These are phyloP conservation scores for Plectus sambesii DNA, from an alignment of 1,140 invertebrate species.

Conservation along the genomic window DNA sequence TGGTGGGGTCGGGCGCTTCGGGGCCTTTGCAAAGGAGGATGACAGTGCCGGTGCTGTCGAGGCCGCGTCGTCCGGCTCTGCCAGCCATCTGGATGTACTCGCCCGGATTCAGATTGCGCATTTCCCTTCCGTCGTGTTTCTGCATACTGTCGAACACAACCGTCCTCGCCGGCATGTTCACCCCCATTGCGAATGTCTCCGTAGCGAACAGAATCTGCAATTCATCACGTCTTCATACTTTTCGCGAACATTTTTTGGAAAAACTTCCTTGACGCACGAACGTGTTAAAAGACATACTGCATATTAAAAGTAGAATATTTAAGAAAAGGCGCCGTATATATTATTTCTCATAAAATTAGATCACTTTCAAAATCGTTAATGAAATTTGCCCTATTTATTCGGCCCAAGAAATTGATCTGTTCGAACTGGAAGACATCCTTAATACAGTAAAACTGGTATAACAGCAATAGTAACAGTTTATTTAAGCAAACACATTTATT, in stretches of 20 bases:
- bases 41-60: slow-evolving; percentile 82
- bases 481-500: no score
- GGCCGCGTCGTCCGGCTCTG: slow-evolving; percentile 77
- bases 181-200: slow-evolving; percentile 97
- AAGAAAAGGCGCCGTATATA: no score
- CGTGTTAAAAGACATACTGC: no score
- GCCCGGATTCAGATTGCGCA: slow-evolving; percentile 66
- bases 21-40: slow-evolving; percentile 64
- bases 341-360: no score
- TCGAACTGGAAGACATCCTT: no score
- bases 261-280: background rate
- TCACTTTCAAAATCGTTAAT: no score
- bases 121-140: slow-evolving; percentile 75
- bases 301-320: no score
- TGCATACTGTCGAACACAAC: slow-evolving; percentile 84
- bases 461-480: no score
- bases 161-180: slow-evolving; percentile 91
- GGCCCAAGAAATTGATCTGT: no score
- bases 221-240: no score
- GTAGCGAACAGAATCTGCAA: slow-evolving; percentile 79
- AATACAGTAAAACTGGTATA: no score
- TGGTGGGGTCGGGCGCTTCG: slow-evolving; percentile 9
- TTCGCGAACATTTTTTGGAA: background rate
- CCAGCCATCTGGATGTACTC: slow-evolving; percentile 98
- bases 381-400: no score